Evolutionary conservation across 2,797 vertebrate genomes (phyloP).

Genomic region (Malacoctenus gilli): DNA sequence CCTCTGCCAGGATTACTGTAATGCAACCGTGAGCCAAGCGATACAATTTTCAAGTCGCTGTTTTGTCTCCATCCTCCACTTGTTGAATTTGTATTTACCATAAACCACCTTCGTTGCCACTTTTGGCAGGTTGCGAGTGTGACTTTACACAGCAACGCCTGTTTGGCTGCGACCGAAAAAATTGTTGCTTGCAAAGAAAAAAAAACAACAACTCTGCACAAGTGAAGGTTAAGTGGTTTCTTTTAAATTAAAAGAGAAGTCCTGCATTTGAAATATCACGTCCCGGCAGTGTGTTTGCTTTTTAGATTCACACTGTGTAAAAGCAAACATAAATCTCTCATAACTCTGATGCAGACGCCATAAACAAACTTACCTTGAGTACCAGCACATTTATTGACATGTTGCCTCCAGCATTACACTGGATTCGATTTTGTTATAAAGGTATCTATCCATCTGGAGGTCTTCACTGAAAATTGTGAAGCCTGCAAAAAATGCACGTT

Average conservation of each 20-base stretch:
- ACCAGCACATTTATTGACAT: slow-evolving; percentile 1
- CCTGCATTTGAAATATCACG: not conserved
- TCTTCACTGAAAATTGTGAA: not conserved
- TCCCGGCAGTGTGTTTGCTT: not conserved
- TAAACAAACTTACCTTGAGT: not conserved
- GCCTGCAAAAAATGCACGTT: not conserved
- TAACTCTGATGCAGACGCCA: not conserved
- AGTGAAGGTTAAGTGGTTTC: not conserved
- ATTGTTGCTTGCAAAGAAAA: not conserved
- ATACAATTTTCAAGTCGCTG: no score
- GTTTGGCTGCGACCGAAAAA: not conserved
- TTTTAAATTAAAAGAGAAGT: not conserved
- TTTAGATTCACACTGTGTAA: not conserved
- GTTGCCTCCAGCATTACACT: not conserved
- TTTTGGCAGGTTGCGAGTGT: no score
- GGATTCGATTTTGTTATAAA: slow-evolving; percentile 8
- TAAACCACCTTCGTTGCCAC: no score
- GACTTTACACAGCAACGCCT: no score
- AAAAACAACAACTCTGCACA: not conserved
- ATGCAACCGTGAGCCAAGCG: no score
- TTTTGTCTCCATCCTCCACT: no score
- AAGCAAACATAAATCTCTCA: not conserved
- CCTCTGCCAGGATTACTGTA: no score
- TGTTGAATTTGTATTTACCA: no score
- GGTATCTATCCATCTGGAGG: not conserved